Base-by-base conservation (phyloP, 2,888 invertebrate species). In the Apeira syringaria region DNA sequence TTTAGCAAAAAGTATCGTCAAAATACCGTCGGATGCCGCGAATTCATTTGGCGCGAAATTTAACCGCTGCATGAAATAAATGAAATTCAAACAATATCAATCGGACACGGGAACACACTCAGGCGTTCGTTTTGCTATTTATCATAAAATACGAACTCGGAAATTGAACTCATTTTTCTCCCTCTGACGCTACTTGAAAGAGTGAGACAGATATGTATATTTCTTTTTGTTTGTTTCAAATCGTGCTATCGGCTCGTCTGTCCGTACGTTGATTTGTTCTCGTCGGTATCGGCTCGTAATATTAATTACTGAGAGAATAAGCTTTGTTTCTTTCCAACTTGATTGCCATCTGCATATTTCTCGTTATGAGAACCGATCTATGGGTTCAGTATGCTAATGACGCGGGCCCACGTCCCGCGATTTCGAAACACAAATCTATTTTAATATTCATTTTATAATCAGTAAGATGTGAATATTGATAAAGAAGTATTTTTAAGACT, bases 51-150 rank as follows among this genome's bases (percentile, higher is more conserved):
- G 65, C 74, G 74, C 69, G 66, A 69, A 74, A 74, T 69, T 61
- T 63, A 56, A 57, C 63, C 66, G 62, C 66, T 73, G 76, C 75
- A 77, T 74, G 72, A 80, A 80, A 77, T 76, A 78, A 84, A 82
- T 82, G 76, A 74, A 78, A 79, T 71, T 64, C 70, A 75, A 77
- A 81, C 80, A 82, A 80, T 80, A 80, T 81, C 80, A 83, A 83
- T 83, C 74, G 72, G 72, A 84, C 83, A 83, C 67, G 80, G 61
- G 73, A 84, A 85, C 72, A 79, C 83, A 80, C 82, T 83, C 75
- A 72, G 60, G 59, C 68, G 64, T 73, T 68, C 66, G 64, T 70
- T 78, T 73, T 67, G 76, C 77, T 82, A 83, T 84, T 83, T 84
- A 83, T 82, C 80, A 82, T 84, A 81, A 82, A 82, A 81, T 75